phyloP scores from a whole-genome alignment of 2,113 vertebrate genomes.

The Xenopus laevis region DNA sequence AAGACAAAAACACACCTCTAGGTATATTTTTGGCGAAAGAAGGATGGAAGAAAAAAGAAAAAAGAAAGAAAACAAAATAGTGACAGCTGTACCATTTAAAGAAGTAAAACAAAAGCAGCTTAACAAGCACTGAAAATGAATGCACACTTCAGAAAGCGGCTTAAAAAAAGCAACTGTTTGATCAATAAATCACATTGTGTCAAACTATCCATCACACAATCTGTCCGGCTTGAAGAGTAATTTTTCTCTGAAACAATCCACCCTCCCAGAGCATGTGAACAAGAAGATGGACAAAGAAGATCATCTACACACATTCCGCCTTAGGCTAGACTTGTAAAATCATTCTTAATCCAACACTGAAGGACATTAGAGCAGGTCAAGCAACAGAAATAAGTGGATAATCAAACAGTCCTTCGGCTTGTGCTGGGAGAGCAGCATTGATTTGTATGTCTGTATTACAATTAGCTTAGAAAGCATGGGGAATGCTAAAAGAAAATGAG shows the following conservation, averaged over 20 bases:
- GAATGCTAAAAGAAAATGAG: too few relatives aligned
- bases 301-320: neutral
- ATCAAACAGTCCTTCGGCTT: neutral
- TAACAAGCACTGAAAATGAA: neutral
- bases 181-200: slow-evolving; percentile 12
- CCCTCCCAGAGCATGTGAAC: neutral
- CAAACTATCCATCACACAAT: slow-evolving; percentile 25
- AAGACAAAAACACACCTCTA: too few relatives aligned
- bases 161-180: slow-evolving; percentile 2
- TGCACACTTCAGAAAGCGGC: neutral
- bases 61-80: neutral
- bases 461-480: neutral
- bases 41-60: too few relatives aligned
- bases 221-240: neutral
- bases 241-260: slow-evolving; percentile 10
- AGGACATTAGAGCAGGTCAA: neutral
- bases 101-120: too few relatives aligned
- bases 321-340: neutral
- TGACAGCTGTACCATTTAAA: too few relatives aligned
- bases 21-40: too few relatives aligned
- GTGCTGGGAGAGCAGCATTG: neutral
- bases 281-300: neutral
- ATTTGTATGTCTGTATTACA: neutral
- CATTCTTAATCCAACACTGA: neutral
- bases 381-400: neutral